Conservation (phyloP, 37 sponge, comb jelly and placozoan genomes). For the Petrosia ficiformis region DNA sequence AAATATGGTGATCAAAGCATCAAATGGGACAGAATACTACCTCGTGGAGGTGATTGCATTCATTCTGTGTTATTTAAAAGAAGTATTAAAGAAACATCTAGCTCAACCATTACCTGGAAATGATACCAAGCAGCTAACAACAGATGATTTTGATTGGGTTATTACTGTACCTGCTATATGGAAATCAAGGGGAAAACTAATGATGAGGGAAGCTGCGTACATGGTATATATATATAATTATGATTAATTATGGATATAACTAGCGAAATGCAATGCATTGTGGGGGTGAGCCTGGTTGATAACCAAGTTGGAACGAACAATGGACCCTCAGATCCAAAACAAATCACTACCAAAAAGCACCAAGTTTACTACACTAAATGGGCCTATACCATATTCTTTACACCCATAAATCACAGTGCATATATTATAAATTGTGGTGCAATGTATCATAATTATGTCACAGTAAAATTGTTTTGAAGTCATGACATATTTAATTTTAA, state of each 20-base stretch:
- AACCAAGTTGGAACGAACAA: too few species aligned
- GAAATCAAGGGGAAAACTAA: conserved; percentile 48
- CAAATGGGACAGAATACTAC: conserved; percentile 27
- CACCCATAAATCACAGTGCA: too few species aligned
- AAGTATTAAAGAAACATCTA: conserved; percentile 2
- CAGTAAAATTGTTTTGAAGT: too few species aligned
- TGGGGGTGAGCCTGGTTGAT: neutral
- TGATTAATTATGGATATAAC: neutral
- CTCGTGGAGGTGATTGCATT: conserved; percentile 47
- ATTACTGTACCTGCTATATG: conserved; percentile 67
- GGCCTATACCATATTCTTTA: too few species aligned
- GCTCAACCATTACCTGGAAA: neutral
- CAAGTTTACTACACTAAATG: too few species aligned
- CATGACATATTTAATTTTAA: too few species aligned
- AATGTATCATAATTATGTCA: too few species aligned
- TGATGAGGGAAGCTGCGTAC: conserved; percentile 66
- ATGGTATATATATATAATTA: conserved; percentile 14
- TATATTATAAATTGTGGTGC: too few species aligned
- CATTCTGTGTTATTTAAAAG: conserved; percentile 35
- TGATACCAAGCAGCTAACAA: too few species aligned
- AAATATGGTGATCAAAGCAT: conserved; percentile 18
- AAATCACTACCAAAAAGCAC: neutral
- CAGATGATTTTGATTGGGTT: conserved; percentile 47
- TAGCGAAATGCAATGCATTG: neutral
- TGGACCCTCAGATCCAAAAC: neutral